These are phyloP conservation scores for Nipponia nippon DNA, from an alignment of 2,113 vertebrate species.

Conservation along the genomic window DNA sequence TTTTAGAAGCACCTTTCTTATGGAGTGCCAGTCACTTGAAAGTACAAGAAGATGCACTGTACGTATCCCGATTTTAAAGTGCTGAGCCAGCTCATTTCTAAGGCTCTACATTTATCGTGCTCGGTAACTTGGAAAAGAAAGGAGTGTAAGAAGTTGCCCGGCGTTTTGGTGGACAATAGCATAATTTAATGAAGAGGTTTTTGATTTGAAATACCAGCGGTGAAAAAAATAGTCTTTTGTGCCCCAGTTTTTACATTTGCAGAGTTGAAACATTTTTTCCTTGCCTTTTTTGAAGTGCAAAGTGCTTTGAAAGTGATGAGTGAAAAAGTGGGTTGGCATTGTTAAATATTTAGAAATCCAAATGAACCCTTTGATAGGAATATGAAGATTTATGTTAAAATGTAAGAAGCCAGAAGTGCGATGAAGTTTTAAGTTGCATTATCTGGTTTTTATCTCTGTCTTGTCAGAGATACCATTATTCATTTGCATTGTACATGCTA, in stretches of 20 bases:
- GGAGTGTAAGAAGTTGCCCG: neutral
- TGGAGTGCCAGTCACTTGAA: neutral
- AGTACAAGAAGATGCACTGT: neutral
- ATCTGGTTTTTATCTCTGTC: neutral
- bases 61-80: neutral
- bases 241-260: neutral
- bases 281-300: neutral
- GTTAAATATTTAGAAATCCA: conserved; percentile 46
- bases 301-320: neutral
- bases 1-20: neutral
- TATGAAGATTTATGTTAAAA: conserved; percentile 12
- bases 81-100: neutral
- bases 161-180: neutral
- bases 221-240: neutral
- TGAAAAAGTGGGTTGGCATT: neutral
- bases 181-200: neutral
- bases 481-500: neutral
- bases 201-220: neutral
- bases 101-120: neutral
- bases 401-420: neutral
- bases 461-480: neutral
- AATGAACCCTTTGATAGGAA: conserved; percentile 3
- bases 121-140: neutral
- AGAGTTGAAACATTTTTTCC: neutral
- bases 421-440: neutral